Evolutionary conservation across 2,113 vertebrate genomes (phyloP), one percentile per base, ranked within the genome.

Genomic region (Salminus brasiliensis): DNA sequence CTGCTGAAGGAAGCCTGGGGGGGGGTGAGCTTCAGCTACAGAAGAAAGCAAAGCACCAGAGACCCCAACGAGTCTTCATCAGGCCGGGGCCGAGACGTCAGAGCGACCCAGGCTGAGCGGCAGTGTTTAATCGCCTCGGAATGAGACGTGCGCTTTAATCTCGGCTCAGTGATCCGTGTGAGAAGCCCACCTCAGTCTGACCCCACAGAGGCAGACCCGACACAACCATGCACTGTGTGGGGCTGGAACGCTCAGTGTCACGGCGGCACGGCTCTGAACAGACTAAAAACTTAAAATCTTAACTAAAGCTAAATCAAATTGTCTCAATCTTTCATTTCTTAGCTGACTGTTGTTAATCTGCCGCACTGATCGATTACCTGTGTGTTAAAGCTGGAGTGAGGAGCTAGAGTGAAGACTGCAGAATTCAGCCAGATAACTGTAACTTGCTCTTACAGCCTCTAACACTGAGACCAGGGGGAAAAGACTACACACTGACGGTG

Each of bases 51-150:
- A 74, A 65, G 59, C 74, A 53, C 63, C 32, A 68, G 59, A 21
- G 52, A 53, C 25, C 75, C 80, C 55, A n/a, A 45, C 49, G 71
- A 23, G 23, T 71, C 76, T 62, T 79, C 83, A 78, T 81, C 83
- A 79, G 52, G 52, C 72, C 63, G 32, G 72, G 39, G 74, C 63
- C 55, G 30, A 57, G 69, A 52, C 65, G 74, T 84, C 78, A 39
- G 36, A 9, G 34, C 49, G 72, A 74, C 30, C 43, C 66, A 62
- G 68, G 15, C 36, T 10, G 76, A 75, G 57, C 45, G 34, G 53
- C 62, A 36, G 66, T 68, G 76, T 74, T 79, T 74, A 77, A 82
- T 82, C 77, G 74, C 36, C 18, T 34, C 32, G 16, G 53, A 74
- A 65, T 39, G 55, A 49, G 11, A 72, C 60, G 25, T 25, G 29